Conservation (phyloP, 1,140 invertebrate genomes). For the Triops cancriformis region DNA sequence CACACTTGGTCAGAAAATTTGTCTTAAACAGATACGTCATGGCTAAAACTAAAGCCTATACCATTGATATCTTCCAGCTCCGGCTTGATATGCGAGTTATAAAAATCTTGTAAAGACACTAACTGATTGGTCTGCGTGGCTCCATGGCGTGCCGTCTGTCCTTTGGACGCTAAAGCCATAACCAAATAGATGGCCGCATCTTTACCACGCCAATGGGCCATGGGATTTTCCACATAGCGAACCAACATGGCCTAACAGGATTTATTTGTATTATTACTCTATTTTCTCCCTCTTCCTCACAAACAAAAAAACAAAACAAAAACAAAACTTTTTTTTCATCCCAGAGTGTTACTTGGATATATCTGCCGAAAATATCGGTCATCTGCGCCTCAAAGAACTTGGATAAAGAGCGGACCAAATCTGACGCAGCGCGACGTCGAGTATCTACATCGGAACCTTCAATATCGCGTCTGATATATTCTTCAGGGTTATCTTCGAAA, state of each 20-base stretch:
- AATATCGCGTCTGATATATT: slow-evolving; percentile 93
- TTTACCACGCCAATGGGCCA: slow-evolving; percentile 80
- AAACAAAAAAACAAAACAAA: no score
- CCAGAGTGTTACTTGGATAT: slow-evolving; percentile 52
- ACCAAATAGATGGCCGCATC: slow-evolving; percentile 94
- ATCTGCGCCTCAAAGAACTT: slow-evolving; percentile 85
- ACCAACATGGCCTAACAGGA: slow-evolving; percentile 60
- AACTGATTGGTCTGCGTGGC: slow-evolving; percentile 82
- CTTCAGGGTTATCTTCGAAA: slow-evolving; percentile 92
- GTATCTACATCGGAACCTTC: slow-evolving; percentile 99
- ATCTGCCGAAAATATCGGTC: slow-evolving; percentile 83
- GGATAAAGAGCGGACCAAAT: slow-evolving; percentile 83
- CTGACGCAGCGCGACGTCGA: slow-evolving; percentile 84
- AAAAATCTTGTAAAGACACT: slow-evolving; percentile 83
- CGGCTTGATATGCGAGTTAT: slow-evolving; percentile 67
- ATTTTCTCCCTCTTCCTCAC: slow-evolving; percentile 27
- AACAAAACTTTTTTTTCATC: slow-evolving; percentile 33
- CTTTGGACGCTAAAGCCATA: slow-evolving; percentile 83
- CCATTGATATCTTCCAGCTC: slow-evolving; percentile 69
- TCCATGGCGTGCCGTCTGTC: slow-evolving; percentile 81
- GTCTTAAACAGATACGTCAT: slow-evolving; percentile 22
- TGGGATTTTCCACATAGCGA: slow-evolving; percentile 66
- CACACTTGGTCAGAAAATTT: slow-evolving; percentile 33
- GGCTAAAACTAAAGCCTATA: slow-evolving; percentile 37
- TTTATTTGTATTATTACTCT: not conserved